Evolutionary conservation across 2,113 vertebrate genomes (phyloP), one percentile per base, ranked within the genome.

Genomic region (Stigmatopora nigra): DNA sequence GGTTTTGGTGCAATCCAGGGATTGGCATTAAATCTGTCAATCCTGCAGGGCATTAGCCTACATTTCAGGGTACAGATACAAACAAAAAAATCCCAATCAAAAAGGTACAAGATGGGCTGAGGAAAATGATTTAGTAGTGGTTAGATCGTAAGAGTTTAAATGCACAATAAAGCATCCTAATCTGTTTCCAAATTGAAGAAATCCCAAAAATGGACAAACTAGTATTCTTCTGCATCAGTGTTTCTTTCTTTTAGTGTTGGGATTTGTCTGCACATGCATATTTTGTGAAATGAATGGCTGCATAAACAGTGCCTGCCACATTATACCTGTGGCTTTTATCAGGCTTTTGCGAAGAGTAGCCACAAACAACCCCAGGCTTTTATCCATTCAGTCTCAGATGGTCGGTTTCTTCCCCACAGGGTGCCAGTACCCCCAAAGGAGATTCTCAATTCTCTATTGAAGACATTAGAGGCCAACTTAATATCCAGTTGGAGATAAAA

Each of bases 21-120:
- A 88, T 87, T 88, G 85, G 81, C 84, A 87, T 88, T 87, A 85
- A 84, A 83, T 86, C 82, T 81, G 84, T 84, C 77, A 79, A 72
- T 74, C 82, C 84, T 80, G 55, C 72, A 76, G 80, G 87, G 81
- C 81, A 83, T 86, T 86, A 86, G 78, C 85, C 85, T 88, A 88
- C 81, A 87, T 88, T 86, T 84, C 73, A 47, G 78, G 72, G 65
- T 81, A 55, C 57, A 71, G 5, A 46, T 66, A 73, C 60, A 77
- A 75, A 63, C 65, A 73, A 49, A 65, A 73, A 49, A 81, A 67
- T 56, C 22, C 85, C 74, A 69, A 65, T 70, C 41, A 13, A 36
- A 16, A 68, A 66, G 59, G 59, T 53, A 48, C 35, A 22, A 81
- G 64, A 72, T 44, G 36, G 66, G 74, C 60, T 48, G 71, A 74